Evolutionary conservation across 2,888 invertebrate genomes (phyloP).

Genomic region (Heliconius cydno): DNA sequence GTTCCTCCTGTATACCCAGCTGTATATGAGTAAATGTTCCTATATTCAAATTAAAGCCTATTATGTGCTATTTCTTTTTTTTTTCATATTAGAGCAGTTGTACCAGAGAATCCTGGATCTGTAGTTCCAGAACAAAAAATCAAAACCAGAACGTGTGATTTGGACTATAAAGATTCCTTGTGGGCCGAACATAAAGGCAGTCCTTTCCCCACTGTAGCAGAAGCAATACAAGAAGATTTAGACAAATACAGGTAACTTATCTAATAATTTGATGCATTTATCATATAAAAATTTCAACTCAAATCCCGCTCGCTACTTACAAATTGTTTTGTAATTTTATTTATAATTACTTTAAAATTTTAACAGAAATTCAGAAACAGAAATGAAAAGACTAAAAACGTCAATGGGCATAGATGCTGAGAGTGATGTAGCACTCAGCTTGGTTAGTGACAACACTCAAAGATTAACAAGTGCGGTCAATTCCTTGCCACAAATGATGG

Average conservation of each 20-base stretch:
- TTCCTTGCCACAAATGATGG: constrained; percentile 97
- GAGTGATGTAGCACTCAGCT: constrained; percentile 91
- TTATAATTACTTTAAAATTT: not conserved
- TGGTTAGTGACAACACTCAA: constrained; percentile 96
- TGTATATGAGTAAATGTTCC: no score
- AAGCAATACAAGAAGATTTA: constrained; percentile 98
- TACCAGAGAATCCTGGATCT: constrained; percentile 70
- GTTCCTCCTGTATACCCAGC: no score
- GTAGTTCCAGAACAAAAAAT: constrained; percentile 86
- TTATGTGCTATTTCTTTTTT: not conserved
- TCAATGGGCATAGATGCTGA: constrained; percentile 97
- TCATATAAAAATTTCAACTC: no score
- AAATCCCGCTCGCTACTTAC: no score
- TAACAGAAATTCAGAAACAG: constrained; percentile 92
- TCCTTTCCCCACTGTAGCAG: constrained; percentile 97
- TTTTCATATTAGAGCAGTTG: constrained; percentile 66
- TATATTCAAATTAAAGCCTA: no score
- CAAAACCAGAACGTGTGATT: constrained; percentile 94
- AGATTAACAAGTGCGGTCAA: constrained; percentile 97
- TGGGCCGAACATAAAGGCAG: constrained; percentile 98
- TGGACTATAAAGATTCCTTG: constrained; percentile 94
- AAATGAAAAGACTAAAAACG: constrained; percentile 96
- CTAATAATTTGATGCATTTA: no score
- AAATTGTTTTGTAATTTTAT: no score
- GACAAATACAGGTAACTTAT: constrained; percentile 90